Base-by-base conservation (phyloP, 1,140 invertebrate species). In the Pristionchus pacificus region DNA sequence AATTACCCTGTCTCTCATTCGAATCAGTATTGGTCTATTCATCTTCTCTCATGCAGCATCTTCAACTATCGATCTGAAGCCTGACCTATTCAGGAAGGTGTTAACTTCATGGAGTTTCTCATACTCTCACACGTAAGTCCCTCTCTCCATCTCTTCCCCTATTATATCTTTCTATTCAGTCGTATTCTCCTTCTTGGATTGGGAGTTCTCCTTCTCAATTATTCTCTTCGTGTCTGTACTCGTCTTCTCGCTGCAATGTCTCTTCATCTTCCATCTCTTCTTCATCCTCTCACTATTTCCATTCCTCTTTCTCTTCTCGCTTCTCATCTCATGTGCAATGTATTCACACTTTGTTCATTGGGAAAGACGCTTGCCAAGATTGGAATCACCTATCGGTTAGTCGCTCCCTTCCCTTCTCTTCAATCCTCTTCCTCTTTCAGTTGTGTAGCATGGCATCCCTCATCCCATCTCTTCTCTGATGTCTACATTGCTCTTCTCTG, bases 401-500 rank as follows among this genome's bases (percentile, higher is more conserved):
- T 60, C 61, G 61, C 2, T 58, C 32, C 10, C 55, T 72, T 15
- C 24, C 63, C 19, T 32, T 2, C 2, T 64, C n/a, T 28, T 38
- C 49, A 28, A 57, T 73, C 19, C 19, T 2, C 19, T 77, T 61
- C 30, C 24, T 38, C 27, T 33, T 31, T 57, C 70, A 61, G 62
- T 55, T 60, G 55, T 60, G 15, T 64, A 63, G 68, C 33, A 58
- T 38, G 49, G 59, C 14, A 31, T 58, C 13, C n/a, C 31, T 14
- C 65, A 70, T 19, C 13, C 25, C 25, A 29, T 76, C 1, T 59
- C 71, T 1, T 60, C 57, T 24, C 63, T 28, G n/a, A 79, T 76
- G 33, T 79, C 55, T 30, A 71, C 72, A 19, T 27, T 81, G 28
- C 69, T 65, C 14, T 59, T 28, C 15, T 82, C 30, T 80, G 76